These are phyloP conservation scores for Physella acuta DNA, from an alignment of 1,140 invertebrate genomes.

Conservation along the genomic window DNA sequence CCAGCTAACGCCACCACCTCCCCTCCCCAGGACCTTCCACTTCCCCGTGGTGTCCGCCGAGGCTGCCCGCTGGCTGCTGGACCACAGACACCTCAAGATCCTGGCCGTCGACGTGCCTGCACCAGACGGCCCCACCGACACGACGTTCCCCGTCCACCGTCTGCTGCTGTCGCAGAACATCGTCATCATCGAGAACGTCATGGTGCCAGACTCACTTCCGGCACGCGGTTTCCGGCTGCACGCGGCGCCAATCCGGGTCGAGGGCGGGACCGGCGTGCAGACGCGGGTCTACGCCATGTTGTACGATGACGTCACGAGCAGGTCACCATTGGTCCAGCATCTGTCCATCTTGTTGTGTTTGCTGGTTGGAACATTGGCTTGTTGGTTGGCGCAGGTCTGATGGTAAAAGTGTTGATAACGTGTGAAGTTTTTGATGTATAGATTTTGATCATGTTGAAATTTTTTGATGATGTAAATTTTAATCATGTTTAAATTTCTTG, in stretches of 20 bases:
- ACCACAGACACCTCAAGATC: neutral
- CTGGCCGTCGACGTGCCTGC: neutral
- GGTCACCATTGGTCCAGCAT: too few species aligned
- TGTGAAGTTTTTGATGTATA: too few species aligned
- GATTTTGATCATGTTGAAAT: too few species aligned
- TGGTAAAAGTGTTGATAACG: too few species aligned
- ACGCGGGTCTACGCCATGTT: constrained; percentile 15
- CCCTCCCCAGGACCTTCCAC: neutral
- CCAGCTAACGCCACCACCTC: too few species aligned
- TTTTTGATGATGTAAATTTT: too few species aligned
- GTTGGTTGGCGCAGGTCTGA: too few species aligned
- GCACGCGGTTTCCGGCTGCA: constrained; percentile 16
- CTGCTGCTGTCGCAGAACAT: constrained; percentile 7
- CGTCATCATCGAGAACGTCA: constrained; percentile 21
- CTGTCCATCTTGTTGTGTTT: too few species aligned
- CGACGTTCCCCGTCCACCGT: neutral
- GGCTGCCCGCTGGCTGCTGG: constrained; percentile 4
- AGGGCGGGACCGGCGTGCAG: constrained; percentile 8
- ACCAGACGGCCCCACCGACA: constrained; percentile 4
- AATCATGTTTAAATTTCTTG: too few species aligned
- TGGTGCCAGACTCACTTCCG: constrained; percentile 7
- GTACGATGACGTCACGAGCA: too few species aligned
- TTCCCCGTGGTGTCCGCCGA: constrained; percentile 1
- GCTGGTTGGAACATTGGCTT: too few species aligned
- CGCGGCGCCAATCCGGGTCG: constrained; percentile 15